Evolutionary conservation across 2,113 vertebrate species (phyloP).

Genomic region (Dendrocopos noguchii): DNA sequence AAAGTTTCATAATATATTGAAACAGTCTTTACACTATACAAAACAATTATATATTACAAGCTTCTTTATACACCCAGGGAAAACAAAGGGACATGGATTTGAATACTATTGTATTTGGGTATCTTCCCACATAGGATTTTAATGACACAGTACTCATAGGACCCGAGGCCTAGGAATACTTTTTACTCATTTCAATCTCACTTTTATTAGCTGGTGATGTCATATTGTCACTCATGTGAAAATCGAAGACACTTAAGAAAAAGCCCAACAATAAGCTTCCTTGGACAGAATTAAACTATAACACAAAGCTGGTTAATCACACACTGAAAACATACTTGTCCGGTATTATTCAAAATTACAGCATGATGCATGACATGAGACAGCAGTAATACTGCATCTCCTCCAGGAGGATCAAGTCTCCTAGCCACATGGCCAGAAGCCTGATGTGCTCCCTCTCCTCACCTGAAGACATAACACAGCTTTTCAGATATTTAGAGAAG

Average conservation of each 20-base stretch:
- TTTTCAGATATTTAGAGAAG: neutral
- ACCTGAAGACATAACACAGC: neutral
- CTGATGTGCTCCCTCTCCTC: neutral
- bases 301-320: neutral
- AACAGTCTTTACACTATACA: neutral
- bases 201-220: neutral
- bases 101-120: neutral
- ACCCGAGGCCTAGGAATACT: neutral
- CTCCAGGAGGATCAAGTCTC: slow-evolving; percentile 4
- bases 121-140: neutral
- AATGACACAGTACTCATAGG: neutral
- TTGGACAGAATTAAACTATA: neutral
- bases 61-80: neutral
- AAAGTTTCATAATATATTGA: neutral
- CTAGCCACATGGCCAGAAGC: neutral
- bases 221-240: neutral
- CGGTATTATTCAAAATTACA: neutral
- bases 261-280: neutral
- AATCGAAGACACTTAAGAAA: neutral
- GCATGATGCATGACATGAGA: slow-evolving; percentile 31
- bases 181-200: neutral
- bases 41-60: neutral
- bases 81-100: neutral
- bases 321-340: neutral
- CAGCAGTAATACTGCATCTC: slow-evolving; percentile 39